Evolutionary conservation across 1,140 invertebrate species (phyloP), one percentile per base, ranked within the genome.

Genomic region (Aethina tumida): DNA sequence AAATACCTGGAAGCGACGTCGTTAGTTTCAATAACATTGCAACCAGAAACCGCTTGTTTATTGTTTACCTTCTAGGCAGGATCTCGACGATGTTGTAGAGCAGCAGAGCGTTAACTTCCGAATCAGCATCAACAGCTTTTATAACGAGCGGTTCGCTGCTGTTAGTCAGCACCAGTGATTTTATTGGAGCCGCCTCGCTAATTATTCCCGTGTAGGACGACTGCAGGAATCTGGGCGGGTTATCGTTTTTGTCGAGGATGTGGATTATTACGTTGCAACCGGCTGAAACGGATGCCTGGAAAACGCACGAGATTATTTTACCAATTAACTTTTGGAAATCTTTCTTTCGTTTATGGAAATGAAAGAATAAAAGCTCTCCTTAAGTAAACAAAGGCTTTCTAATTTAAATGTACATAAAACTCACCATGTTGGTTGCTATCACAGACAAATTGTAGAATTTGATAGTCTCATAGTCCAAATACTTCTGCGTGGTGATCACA

Each of bases 51-150:
- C n/a, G n/a, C n/a, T n/a, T n/a, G n/a, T n/a, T n/a, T n/a, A n/a
- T n/a, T n/a, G n/a, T n/a, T n/a, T n/a, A n/a, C 36, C 73, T 73
- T 44, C 71, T 71, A 5, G 71, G 81, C 44, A 71, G 63, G 43
- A 70, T 74, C 55, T 92, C 87, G 22, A 89, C 67, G 47, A 96
- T 91, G 53, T 84, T 79, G 62, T 84, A 96, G 47, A 79, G 76
- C 13, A 95, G 65, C 45, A 88, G 66, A 7, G 82, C 77, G 65
- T 95, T 91, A 8, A 81, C 65, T 53, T 84, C 79, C 7, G 81
- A 81, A 64, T 93, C 88, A 3, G 71, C 73, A 55, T 90, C 86
- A 39, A 73, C 73, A 0, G 79, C 80, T 39, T 76, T 78, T 26
- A 92, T 76, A 8, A 93, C 81, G 5, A 94, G 68, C 13, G 89